These are phyloP conservation scores for Perognathus longimembris DNA, from an alignment of 2,113 vertebrate genomes.

Conservation along the genomic window DNA sequence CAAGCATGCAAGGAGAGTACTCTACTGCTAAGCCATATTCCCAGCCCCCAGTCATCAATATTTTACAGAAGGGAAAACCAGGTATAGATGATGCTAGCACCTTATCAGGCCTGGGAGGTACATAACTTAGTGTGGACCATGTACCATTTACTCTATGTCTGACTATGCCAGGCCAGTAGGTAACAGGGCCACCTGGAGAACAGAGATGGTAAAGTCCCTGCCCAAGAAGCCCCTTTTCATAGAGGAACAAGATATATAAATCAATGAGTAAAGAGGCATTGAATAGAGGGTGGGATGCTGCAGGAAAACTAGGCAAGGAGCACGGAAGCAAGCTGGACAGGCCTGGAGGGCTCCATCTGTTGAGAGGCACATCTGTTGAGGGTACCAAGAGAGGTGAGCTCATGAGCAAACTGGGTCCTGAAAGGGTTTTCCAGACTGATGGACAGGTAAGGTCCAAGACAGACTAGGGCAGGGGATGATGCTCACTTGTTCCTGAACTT, in stretches of 20 bases:
- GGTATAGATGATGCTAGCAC: no score
- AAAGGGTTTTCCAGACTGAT: background rate
- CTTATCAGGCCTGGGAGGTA: no score
- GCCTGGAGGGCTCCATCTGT: background rate
- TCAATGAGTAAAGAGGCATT: background rate
- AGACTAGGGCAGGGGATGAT: background rate
- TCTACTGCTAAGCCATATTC: no score
- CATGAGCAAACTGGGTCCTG: background rate
- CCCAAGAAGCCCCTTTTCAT: background rate
- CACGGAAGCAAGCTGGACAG: background rate
- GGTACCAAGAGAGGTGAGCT: no score
- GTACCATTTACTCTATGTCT: no score
- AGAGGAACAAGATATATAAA: background rate
- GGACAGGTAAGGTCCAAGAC: background rate
- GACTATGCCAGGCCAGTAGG: background rate
- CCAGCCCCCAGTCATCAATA: no score
- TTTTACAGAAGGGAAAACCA: no score
- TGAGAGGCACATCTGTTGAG: background rate
- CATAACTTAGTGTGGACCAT: no score
- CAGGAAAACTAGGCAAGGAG: no score
- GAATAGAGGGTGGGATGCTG: background rate
- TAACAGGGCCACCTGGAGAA: background rate
- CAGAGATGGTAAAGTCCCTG: background rate
- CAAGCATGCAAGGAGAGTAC: no score
- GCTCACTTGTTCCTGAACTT: background rate